Percentiles rank a stretch among this genome's conserved stretches.
Evolutionary conservation across 1,140 invertebrate genomes (phyloP).

Genomic region (Lerema accius): DNA sequence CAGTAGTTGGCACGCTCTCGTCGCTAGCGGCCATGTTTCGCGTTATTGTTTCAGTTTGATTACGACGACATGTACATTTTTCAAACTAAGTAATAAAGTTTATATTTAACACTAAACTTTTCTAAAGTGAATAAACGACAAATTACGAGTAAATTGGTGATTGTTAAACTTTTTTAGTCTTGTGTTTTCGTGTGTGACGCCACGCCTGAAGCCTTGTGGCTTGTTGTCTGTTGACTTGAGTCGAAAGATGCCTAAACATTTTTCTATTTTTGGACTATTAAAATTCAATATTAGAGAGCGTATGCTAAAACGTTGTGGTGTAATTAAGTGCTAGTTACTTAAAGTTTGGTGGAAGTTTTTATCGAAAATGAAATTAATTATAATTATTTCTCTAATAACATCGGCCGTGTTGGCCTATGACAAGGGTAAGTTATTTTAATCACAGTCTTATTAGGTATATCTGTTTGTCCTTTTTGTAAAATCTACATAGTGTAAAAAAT

Average conservation of each 20-base stretch:
- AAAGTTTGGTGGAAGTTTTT: conserved; percentile 10
- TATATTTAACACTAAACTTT: conserved; percentile 25
- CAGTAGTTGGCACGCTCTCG: conserved; percentile 16
- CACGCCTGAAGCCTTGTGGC: conserved; percentile 31
- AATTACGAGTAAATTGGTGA: conserved; percentile 9
- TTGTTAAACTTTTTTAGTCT: conserved; percentile 15
- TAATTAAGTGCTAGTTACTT: conserved; percentile 6
- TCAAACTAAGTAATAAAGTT: conserved; percentile 27
- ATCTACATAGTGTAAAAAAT: too few relatives aligned
- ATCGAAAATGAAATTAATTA: conserved; percentile 63
- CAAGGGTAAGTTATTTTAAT: conserved; percentile 61
- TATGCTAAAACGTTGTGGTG: conserved; percentile 14
- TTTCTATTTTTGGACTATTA: conserved; percentile 31
- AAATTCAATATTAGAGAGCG: conserved; percentile 17
- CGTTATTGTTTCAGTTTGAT: conserved; percentile 2
- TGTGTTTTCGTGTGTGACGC: conserved; percentile 36
- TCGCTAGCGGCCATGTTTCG: background rate
- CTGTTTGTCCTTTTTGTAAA: too few relatives aligned
- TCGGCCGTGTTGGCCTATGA: conserved; percentile 65
- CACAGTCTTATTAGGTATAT: conserved; percentile 8
- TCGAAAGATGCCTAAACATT: conserved; percentile 34
- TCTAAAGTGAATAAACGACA: conserved; percentile 17
- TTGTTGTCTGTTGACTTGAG: conserved; percentile 18
- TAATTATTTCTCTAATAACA: conserved; percentile 64
- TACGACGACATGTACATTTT: conserved; percentile 27